Percentiles rank a stretch among this genome's conserved stretches.
Evolutionary conservation across 30 jellyfish, hydroid and myxozoan genomes (phyloP).

Genomic region (Aurelia aurita complex sp. Pacific): DNA sequence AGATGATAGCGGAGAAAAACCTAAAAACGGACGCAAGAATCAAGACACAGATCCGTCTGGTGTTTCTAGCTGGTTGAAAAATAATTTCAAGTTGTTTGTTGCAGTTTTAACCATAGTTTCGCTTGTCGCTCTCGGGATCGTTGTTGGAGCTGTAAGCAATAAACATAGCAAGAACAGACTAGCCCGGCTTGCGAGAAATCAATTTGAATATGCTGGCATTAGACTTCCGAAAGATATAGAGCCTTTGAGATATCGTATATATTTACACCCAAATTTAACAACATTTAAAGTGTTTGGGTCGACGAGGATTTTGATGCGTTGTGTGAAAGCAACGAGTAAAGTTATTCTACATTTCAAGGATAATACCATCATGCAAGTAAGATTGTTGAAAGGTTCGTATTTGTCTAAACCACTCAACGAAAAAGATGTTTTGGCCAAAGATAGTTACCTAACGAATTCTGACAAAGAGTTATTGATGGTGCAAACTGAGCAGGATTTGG

Average conservation of each 20-base stretch:
- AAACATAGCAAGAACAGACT: conserved; percentile 13
- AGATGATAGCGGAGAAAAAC: conserved; percentile 26
- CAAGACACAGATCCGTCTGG: not conserved
- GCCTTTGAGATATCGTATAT: conserved; percentile 73
- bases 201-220: conserved; percentile 60
- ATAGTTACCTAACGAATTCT: conserved; percentile 11
- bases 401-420: conserved; percentile 4
- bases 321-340: conserved; percentile 59
- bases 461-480: conserved; percentile 74
- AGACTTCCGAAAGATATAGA: conserved; percentile 79
- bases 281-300: conserved; percentile 72
- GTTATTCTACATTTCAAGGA: conserved; percentile 70
- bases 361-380: conserved; percentile 39
- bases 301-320: conserved; percentile 67
- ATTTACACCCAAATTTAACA: conserved; percentile 94
- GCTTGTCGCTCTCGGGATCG: conserved; percentile 78
- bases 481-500: conserved; percentile 25
- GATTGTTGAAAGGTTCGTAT: conserved; percentile 32
- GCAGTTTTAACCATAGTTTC: conserved; percentile 71
- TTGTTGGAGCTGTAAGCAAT: conserved; percentile 87
- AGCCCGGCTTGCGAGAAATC: conserved; percentile 54
- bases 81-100: conserved; percentile 69
- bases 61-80: conserved; percentile 22
- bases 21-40: conserved; percentile 11
- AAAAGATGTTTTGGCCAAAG: conserved; percentile 36